phyloP scores from a whole-genome alignment of 2,797 vertebrate genomes.

The Ambastaia sidthimunki region DNA sequence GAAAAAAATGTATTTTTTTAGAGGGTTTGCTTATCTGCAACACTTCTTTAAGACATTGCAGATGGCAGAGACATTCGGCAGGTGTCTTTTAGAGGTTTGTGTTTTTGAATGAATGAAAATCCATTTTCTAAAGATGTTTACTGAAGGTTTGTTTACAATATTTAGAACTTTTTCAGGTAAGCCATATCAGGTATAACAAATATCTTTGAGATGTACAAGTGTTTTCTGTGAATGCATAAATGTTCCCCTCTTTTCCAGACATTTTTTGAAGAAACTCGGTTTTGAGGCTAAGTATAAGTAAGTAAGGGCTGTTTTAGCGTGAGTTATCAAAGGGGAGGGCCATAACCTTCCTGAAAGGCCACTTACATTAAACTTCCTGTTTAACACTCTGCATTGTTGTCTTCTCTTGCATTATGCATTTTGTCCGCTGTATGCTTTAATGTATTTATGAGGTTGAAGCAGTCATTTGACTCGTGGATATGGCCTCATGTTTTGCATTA shows the following conservation, averaged over 20 bases:
- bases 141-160: background rate
- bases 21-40: too few species aligned
- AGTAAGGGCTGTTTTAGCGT: slow-evolving; percentile 17
- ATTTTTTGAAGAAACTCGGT: background rate
- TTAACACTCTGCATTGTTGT: slow-evolving; percentile 41
- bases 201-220: background rate
- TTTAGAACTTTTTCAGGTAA: background rate
- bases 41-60: too few species aligned
- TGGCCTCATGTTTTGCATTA: slow-evolving; percentile 64
- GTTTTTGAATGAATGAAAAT: too few species aligned
- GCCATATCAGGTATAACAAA: background rate
- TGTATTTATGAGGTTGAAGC: slow-evolving; percentile 45
- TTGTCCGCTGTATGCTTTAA: slow-evolving; percentile 22
- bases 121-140: background rate
- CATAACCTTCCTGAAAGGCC: slow-evolving; percentile 4
- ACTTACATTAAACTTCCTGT: slow-evolving; percentile 44
- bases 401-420: slow-evolving; percentile 57
- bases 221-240: background rate
- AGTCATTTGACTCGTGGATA: slow-evolving; percentile 73
- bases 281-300: slow-evolving; percentile 26
- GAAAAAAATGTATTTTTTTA: too few species aligned
- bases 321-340: slow-evolving; percentile 42
- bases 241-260: slow-evolving; percentile 6
- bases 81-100: too few species aligned
- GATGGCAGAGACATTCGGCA: too few species aligned